These are phyloP conservation scores for Vireo altiloquus DNA, from an alignment of 2,113 vertebrate genomes.

Conservation along the genomic window DNA sequence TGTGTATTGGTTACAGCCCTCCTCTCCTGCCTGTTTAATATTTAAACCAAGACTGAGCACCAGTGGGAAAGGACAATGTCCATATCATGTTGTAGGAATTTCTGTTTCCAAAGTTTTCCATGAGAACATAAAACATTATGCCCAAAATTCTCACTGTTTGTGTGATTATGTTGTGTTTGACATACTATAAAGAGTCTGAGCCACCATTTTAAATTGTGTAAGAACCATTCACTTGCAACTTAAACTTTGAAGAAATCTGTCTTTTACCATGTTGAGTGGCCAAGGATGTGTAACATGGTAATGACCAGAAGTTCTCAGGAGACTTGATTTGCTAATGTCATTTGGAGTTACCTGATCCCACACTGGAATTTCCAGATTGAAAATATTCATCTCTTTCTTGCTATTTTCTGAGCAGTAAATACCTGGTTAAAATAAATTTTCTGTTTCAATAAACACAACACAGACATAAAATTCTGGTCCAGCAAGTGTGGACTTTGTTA, in stretches of 20 bases:
- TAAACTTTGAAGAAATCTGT: not conserved
- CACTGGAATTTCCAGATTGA: not conserved
- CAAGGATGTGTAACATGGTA: not conserved
- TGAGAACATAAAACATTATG: not conserved
- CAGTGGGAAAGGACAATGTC: not conserved
- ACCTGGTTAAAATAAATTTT: not conserved
- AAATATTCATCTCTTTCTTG: not conserved
- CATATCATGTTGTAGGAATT: not conserved
- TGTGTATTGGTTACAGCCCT: not conserved
- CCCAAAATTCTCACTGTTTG: not conserved
- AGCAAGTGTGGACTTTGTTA: fast-evolving
- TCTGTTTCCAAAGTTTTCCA: not conserved
- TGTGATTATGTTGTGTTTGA: not conserved
- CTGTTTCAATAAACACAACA: not conserved
- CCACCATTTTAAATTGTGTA: not conserved
- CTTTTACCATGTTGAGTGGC: not conserved
- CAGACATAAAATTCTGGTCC: not conserved
- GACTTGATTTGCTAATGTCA: not conserved
- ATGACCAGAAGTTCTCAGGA: not conserved
- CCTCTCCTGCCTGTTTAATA: not conserved
- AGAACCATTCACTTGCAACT: not conserved
- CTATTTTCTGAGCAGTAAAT: not conserved
- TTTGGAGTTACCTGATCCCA: not conserved
- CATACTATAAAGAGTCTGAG: not conserved
- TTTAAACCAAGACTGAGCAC: not conserved